Percentiles rank a stretch among this genome's conserved stretches.
phyloP scores from a whole-genome alignment of 2,888 invertebrate genomes.

The Drosophila sordidula region DNA sequence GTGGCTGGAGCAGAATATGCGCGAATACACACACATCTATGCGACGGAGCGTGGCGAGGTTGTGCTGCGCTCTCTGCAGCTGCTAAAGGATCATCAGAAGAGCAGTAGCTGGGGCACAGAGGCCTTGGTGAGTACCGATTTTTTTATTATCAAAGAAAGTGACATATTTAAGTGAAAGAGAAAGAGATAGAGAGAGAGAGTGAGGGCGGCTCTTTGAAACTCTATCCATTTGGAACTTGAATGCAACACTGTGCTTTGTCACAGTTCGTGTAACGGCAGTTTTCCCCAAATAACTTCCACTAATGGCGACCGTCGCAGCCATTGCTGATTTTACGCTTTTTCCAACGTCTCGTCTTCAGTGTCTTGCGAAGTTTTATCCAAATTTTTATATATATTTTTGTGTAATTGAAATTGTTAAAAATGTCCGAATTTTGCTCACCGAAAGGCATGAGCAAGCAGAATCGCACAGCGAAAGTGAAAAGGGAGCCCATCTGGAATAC shows the following conservation, averaged over 20 bases:
- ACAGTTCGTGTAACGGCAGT: constrained; percentile 47
- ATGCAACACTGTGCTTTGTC: constrained; percentile 43
- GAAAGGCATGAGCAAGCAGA: constrained; percentile 61
- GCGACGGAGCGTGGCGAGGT: constrained; percentile 91
- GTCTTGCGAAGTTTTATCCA: constrained; percentile 5
- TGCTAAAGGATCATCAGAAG: constrained; percentile 92
- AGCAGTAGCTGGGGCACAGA: constrained; percentile 91
- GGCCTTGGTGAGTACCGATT: constrained; percentile 87
- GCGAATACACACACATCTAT: constrained; percentile 91
- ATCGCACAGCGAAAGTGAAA: constrained; percentile 48
- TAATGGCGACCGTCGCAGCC: constrained; percentile 17
- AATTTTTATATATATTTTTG: constrained; percentile 12
- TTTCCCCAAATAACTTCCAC: constrained; percentile 28
- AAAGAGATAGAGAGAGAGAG: no score
- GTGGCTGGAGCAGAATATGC: constrained; percentile 93
- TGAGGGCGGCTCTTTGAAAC: not conserved
- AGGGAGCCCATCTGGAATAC: constrained; percentile 36
- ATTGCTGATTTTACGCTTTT: constrained; percentile 40
- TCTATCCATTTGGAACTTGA: not conserved
- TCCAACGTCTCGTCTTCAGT: constrained; percentile 33
- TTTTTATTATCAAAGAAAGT: not conserved
- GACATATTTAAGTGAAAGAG: not conserved
- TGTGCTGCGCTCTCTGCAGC: constrained; percentile 90
- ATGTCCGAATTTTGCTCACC: constrained; percentile 56
- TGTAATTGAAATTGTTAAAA: constrained; percentile 15